Evolutionary conservation across 2,113 vertebrate genomes (phyloP), one percentile per base, ranked within the genome.

Genomic region (Boleophthalmus pectinirostris): DNA sequence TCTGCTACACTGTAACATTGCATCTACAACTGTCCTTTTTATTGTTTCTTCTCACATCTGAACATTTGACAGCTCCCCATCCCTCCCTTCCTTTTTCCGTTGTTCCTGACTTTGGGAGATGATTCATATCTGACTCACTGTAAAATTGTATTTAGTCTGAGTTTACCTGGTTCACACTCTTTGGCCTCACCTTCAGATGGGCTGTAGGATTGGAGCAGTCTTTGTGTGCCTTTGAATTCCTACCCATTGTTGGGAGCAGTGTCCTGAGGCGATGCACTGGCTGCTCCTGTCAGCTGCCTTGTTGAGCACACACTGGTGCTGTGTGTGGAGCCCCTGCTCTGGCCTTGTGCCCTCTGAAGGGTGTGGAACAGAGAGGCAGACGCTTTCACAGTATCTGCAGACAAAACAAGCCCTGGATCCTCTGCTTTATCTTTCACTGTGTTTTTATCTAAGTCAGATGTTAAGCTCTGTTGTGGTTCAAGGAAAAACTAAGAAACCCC

Each of bases 321-420:
- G 74, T 84, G 75, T 81, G 80, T 80, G 64, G 45, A 74, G 74
- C 77, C 74, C 75, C 80, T 69, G 72, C 20, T 79, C 80, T 89
- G 84, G 84, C 84, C 58, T 56, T 57, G 69, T 74, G 79, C 85
- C 78, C 68, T 23, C 25, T 18, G 25, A 72, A 43, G 63, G 75
- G 74, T 46, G 74, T 81, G 84, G 82, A 63, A 87, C 84, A 83
- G 70, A 80, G 75, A 82, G 33, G 57, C 69, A 79, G 75, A 85
- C 74, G 58, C 82, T 85, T 83, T 83, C 76, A 82, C 76, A 85
- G 82, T 83, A 79, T 84, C 86, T 79, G 68, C 53, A 89, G 87
- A 91, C 88, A 88, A 90, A 87, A 91, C 86, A 81, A 82, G 77
- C 80, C 83, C 89, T 90, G 73, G 89, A 66, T 57, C 68, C 69